phyloP scores from a whole-genome alignment of 2,113 vertebrate genomes.

The Natator depressus region DNA sequence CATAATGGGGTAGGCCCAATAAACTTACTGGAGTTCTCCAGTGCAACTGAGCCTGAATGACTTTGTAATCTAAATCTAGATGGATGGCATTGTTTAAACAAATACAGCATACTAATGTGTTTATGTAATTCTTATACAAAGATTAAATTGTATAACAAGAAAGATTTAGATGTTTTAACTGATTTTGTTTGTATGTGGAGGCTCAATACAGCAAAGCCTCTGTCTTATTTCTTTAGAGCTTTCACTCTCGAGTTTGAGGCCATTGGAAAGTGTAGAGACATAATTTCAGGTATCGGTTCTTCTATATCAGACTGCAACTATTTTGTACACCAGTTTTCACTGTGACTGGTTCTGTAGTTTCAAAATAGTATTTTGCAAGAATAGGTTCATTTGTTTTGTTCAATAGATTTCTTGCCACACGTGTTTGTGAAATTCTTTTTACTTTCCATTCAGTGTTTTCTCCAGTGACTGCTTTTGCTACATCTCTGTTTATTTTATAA shows the following conservation, averaged over 20 bases:
- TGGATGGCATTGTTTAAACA: background rate
- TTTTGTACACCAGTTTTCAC: background rate
- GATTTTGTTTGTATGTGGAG: background rate
- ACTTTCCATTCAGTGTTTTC: slow-evolving; percentile 17
- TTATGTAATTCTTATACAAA: background rate
- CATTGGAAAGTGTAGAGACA: background rate
- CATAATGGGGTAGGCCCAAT: background rate
- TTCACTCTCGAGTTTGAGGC: background rate
- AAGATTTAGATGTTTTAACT: background rate
- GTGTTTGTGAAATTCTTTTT: background rate
- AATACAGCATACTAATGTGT: background rate
- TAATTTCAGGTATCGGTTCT: background rate
- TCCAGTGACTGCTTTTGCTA: background rate
- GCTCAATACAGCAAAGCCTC: background rate
- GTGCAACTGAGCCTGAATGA: background rate
- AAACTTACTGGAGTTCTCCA: background rate
- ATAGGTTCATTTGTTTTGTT: background rate
- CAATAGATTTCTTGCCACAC: background rate
- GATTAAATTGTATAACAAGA: background rate
- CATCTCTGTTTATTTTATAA: slow-evolving; percentile 12
- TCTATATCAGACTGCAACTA: slow-evolving; percentile 7
- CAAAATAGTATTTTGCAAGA: slow-evolving; percentile 4
- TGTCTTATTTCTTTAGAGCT: background rate
- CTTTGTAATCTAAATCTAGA: background rate
- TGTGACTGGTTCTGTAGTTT: background rate